Evolutionary conservation across 2,888 invertebrate species (phyloP).

Genomic region (Invenusta paracnida): DNA sequence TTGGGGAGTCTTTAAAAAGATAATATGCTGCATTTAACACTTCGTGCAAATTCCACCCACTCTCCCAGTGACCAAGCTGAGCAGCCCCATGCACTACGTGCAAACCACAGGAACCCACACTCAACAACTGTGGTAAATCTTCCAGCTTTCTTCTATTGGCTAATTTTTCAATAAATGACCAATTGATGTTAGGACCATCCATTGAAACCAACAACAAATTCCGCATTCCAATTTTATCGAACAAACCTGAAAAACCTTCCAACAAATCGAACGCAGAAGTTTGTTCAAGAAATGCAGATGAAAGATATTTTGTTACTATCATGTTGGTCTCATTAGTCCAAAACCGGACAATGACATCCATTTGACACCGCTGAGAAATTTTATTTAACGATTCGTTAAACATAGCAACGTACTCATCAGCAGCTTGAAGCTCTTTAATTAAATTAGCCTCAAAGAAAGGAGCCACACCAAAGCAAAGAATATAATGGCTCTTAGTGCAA

Average conservation of each 20-base stretch:
- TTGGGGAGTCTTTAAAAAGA: neutral
- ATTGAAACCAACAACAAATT: neutral
- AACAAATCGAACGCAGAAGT: neutral
- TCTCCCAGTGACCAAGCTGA: neutral
- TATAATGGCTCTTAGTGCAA: neutral
- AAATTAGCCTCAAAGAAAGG: neutral
- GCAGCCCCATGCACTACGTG: neutral
- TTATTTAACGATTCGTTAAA: slow-evolving; percentile 31
- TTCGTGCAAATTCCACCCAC: neutral
- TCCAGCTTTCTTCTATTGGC: neutral
- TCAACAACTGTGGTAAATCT: neutral
- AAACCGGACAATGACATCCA: slow-evolving; percentile 23
- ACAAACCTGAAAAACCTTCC: neutral
- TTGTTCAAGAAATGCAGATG: neutral
- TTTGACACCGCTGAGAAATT: neutral
- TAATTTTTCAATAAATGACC: neutral
- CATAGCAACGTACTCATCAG: neutral
- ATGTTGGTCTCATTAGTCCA: neutral
- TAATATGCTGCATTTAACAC: neutral
- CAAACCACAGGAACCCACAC: neutral
- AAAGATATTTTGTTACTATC: neutral
- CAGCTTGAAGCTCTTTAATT: neutral
- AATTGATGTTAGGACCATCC: neutral
- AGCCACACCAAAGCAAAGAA: slow-evolving; percentile 10
- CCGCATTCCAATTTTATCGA: neutral